Evolutionary conservation across 2,113 vertebrate genomes (phyloP), one percentile per base, ranked within the genome.

Genomic region (Ahaetulla prasina): DNA sequence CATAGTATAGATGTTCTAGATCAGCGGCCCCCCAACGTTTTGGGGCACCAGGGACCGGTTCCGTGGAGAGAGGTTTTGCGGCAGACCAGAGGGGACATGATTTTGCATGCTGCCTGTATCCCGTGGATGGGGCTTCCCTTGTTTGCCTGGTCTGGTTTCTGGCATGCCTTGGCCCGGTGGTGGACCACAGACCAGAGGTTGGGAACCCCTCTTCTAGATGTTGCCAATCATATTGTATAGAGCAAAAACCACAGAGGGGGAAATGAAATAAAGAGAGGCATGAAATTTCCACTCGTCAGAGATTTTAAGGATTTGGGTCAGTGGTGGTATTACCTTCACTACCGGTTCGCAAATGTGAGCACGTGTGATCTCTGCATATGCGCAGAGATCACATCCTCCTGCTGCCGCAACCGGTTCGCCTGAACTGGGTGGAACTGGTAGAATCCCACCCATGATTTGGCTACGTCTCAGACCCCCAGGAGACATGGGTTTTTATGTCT

Each of bases 71-170:
- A 63, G 4, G 1, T 63, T 63, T 63, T 63, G 30, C 10, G 0
- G 3, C 11, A 1, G 10, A n/a, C 27, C 0, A 1, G 10, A 63
- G 27, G 1, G 1, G 4, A 4, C 0, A 0, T 63, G 11, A 3
- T 30, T 63, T 30, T 4, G 27, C 4, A 4, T 14, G 10, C 60
- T 63, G 27, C 27, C 60, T 63, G 11, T 27, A n/a, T 63, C 25
- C 60, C 1, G 1, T 3, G 11, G 27, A 14, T 30, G 60, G 60
- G 11, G 60, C 27, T 63, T 63, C 4, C 2, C 55, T 25, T 57
- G 55, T 57, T 57, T 57, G 55, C 0, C 2, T 0, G 55, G 55
- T 2, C 55, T 8, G 7, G 55, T 57, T 57, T 8, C 55, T 25
- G 50, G 8, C 23, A 57, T 57, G 8, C 23, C 8, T 0, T 52